Evolutionary conservation across 2,797 vertebrate species (phyloP).

Genomic region (Scyliorhinus canicula): DNA sequence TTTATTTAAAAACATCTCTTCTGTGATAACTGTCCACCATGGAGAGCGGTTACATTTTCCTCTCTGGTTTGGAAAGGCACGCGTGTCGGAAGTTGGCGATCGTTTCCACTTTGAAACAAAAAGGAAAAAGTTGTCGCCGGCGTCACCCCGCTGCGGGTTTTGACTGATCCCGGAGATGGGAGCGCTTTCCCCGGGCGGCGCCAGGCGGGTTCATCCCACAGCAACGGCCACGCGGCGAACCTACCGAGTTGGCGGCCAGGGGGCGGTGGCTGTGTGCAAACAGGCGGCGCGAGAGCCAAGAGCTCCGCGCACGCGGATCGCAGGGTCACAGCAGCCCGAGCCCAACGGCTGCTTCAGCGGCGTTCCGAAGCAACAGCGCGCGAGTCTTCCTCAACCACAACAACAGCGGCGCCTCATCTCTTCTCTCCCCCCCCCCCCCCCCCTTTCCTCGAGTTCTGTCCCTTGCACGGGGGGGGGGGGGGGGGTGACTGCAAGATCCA

Average conservation of each 20-base stretch:
- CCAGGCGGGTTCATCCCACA: background rate
- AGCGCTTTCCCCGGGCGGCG: background rate
- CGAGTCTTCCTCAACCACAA: background rate
- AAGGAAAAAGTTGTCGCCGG: background rate
- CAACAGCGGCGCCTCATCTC: background rate
- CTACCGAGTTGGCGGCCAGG: background rate
- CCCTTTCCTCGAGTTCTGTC: background rate
- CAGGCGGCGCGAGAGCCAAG: background rate
- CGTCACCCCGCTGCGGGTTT: background rate
- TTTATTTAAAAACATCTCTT: background rate
- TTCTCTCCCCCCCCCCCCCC: too few relatives aligned
- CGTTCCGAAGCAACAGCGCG: background rate
- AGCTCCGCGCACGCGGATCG: background rate
- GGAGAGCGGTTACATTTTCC: background rate
- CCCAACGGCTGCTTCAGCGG: background rate
- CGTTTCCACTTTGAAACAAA: background rate
- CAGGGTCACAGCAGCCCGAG: background rate
- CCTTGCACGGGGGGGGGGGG: background rate
- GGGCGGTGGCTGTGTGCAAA: background rate
- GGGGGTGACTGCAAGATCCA: background rate
- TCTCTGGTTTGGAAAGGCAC: background rate
- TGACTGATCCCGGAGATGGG: background rate
- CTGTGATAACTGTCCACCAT: background rate
- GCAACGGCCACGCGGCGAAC: background rate
- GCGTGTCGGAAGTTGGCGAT: constrained; percentile 14